Evolutionary conservation across 2,888 invertebrate genomes (phyloP), one percentile per base, ranked within the genome.

Genomic region (Sphaerophoria taeniata): DNA sequence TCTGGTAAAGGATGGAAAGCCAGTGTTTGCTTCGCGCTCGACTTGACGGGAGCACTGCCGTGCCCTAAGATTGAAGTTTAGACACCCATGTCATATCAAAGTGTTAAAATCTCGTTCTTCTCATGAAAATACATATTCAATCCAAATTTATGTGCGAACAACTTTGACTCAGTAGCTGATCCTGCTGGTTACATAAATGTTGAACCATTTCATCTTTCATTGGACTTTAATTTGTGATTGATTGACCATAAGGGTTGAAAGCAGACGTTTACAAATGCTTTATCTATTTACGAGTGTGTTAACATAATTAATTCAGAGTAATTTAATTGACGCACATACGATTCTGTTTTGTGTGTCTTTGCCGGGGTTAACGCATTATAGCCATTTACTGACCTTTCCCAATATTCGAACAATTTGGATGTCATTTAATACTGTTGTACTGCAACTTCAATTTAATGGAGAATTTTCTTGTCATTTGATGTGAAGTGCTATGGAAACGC

Each of bases 251-350:
- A 67, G 24, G 36, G 65, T 51, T 7, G 39, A 51, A 24, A 12
- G 24, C 65, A 67, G 51, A 36, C 65, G 6, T 36, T 67, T 45
- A 51, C 65, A 67, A 67, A 67, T 67, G 65, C 65, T 67, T 67
- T 67, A 67, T 51, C 65, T 51, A 67, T 67, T 67, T 14, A 51
- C 51, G 51, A 67, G 51, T 67, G 65, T 67, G 16, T 51, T 51
- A 51, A 16, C 51, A 51, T 51, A 51, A 67, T 67, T 67, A 51
- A 67, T 67, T 67, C 51, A 24, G 24, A 67, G 65, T 67, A 67
- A 67, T 67, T 67, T 67, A 67, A 67, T 36, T 67, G 65, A 67
- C 49, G 51, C 51, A 51, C 39, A 36, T 67, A 51, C 11, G 39
- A 16, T 36, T 3, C 0, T 24, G 11, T 9, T 12, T 43, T 11